Conservation (phyloP, 2,888 invertebrate species). For the Oegoconia quadripuncta region DNA sequence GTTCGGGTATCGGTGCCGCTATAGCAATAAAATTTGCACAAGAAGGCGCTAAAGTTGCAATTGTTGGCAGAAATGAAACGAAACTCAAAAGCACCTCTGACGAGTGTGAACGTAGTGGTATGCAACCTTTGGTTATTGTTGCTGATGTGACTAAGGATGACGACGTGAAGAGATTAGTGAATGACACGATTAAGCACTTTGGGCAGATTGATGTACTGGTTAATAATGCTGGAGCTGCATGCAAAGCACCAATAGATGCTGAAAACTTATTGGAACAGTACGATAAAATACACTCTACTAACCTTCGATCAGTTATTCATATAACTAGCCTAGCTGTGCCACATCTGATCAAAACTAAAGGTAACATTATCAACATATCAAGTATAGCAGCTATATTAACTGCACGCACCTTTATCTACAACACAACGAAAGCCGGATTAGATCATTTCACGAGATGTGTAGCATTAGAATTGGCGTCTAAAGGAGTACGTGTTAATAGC, state of each 20-base stretch:
- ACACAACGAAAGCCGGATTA: slow-evolving; percentile 20
- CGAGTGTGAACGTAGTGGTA: slow-evolving; percentile 14
- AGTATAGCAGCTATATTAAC: slow-evolving; percentile 15
- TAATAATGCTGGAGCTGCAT: slow-evolving; percentile 23
- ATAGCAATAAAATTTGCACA: slow-evolving; percentile 77
- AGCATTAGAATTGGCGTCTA: slow-evolving; percentile 81
- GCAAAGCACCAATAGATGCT: slow-evolving; percentile 8
- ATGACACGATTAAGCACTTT: slow-evolving; percentile 19
- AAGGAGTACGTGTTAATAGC: slow-evolving; percentile 27
- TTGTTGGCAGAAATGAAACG: slow-evolving; percentile 24
- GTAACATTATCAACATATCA: slow-evolving; percentile 25
- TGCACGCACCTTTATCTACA: slow-evolving; percentile 55
- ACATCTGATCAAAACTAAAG: slow-evolving; percentile 21
- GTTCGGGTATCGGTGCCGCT: slow-evolving; percentile 82
- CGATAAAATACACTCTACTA: slow-evolving; percentile 22
- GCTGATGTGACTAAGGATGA: slow-evolving; percentile 23
- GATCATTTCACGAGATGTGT: slow-evolving; percentile 25
- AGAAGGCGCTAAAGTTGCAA: slow-evolving; percentile 22
- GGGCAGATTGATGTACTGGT: slow-evolving; percentile 27
- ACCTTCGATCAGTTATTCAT: slow-evolving; percentile 21
- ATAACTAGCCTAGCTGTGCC: slow-evolving; percentile 22
- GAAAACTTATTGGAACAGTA: slow-evolving; percentile 14
- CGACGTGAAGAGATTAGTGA: slow-evolving; percentile 17
- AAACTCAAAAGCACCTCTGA: slow-evolving; percentile 21
- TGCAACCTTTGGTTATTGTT: slow-evolving; percentile 17